phyloP scores from a whole-genome alignment of 1,140 invertebrate genomes.

The Philaenus spumarius region DNA sequence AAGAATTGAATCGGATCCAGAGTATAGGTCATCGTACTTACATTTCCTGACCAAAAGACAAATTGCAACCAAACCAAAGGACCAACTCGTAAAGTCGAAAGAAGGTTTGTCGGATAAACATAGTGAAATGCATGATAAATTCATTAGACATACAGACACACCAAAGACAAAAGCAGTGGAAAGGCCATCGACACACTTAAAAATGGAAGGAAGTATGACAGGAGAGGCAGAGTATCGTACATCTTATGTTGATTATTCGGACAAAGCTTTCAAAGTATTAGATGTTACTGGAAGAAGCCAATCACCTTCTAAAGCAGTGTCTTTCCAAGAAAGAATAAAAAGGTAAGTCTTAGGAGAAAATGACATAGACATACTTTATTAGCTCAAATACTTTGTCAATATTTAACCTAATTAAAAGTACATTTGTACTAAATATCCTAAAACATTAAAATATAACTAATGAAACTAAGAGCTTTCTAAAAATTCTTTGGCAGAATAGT shows the following conservation, averaged over 20 bases:
- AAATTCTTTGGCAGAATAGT: too few species aligned
- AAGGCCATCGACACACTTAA: slow-evolving; percentile 6
- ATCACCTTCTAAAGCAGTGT: neutral
- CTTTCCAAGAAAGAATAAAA: neutral
- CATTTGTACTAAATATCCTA: too few species aligned
- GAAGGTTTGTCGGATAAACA: neutral
- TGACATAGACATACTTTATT: too few species aligned
- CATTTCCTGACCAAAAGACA: slow-evolving; percentile 8
- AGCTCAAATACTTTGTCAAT: too few species aligned
- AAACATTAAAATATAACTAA: too few species aligned
- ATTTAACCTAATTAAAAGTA: too few species aligned
- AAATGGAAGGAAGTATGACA: slow-evolving; percentile 9
- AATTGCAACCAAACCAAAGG: neutral
- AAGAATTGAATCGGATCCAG: slow-evolving; percentile 6
- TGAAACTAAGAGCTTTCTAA: too few species aligned
- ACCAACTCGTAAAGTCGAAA: neutral
- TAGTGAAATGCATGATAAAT: slow-evolving; percentile 6
- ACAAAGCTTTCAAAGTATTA: neutral
- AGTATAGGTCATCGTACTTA: slow-evolving; percentile 16
- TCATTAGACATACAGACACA: neutral
- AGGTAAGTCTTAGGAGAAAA: neutral
- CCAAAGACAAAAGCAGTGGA: neutral
- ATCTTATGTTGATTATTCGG: neutral
- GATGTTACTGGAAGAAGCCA: neutral
- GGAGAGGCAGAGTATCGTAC: neutral